phyloP scores from a whole-genome alignment of 2,797 vertebrate genomes.

The Heliangelus exortis region DNA sequence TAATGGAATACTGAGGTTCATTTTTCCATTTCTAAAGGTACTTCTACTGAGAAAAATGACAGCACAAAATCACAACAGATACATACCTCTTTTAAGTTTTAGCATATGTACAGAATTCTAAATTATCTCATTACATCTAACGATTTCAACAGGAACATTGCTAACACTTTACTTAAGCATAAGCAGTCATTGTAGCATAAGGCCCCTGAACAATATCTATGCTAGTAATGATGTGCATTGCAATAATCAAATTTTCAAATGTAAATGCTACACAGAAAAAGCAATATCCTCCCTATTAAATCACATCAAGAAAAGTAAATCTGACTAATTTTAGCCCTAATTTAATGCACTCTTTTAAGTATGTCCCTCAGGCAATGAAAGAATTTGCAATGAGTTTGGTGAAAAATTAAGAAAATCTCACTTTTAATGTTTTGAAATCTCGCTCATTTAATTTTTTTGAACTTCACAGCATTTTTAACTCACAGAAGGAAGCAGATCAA shows the following conservation, averaged over 20 bases:
- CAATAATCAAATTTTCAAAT: background rate
- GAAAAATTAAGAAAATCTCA: background rate
- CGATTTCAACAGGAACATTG: background rate
- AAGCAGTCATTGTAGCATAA: rapidly evolving
- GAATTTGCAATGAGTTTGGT: background rate
- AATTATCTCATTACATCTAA: background rate
- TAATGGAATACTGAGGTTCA: background rate
- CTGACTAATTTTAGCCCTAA: background rate
- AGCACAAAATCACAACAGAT: background rate
- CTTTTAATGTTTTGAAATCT: conserved; percentile 15
- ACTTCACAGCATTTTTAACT: background rate
- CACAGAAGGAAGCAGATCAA: background rate
- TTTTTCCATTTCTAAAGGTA: background rate
- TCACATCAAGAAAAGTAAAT: background rate
- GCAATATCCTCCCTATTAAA: background rate
- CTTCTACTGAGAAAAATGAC: background rate
- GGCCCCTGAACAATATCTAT: background rate
- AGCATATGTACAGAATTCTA: background rate
- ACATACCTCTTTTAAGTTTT: background rate
- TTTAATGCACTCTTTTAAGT: conserved; percentile 1
- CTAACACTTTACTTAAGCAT: background rate
- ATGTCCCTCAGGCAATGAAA: background rate
- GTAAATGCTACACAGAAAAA: background rate
- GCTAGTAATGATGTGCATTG: background rate
- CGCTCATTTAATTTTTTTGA: background rate